These are phyloP conservation scores for Paraplagusia blochii DNA, from an alignment of 2,113 vertebrate species.

Conservation along the genomic window DNA sequence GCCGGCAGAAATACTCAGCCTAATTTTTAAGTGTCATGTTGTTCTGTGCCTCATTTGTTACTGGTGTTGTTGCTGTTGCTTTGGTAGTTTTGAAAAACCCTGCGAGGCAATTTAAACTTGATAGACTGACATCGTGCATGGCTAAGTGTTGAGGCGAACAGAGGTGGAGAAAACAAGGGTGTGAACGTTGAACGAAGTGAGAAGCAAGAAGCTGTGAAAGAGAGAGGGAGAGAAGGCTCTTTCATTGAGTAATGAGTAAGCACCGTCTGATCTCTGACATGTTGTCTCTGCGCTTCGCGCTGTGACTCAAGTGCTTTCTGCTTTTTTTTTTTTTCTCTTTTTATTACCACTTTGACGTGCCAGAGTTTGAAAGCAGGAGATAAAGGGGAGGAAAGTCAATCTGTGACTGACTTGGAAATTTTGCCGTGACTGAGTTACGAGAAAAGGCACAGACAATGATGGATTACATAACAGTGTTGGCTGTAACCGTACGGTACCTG, in stretches of 20 bases:
- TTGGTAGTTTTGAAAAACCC: conserved; percentile 29
- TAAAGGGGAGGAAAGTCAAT: not conserved
- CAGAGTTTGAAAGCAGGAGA: conserved; percentile 13
- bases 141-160: conserved; percentile 49
- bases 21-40: conserved; percentile 59
- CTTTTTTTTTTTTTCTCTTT: too few species aligned
- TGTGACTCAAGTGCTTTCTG: conserved; percentile 53
- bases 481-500: too few species aligned
- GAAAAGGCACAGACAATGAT: too few species aligned
- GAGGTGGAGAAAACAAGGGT: conserved; percentile 29
- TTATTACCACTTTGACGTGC: conserved; percentile 8
- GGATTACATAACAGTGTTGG: too few species aligned
- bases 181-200: conserved; percentile 36
- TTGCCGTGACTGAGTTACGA: too few species aligned
- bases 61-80: conserved; percentile 47
- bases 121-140: conserved; percentile 49
- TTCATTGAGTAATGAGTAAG: conserved; percentile 32
- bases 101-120: conserved; percentile 51
- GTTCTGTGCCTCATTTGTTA: conserved; percentile 38
- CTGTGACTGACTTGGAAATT: not conserved
- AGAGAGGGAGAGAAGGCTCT: conserved; percentile 3
- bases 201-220: conserved; percentile 16
- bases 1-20: conserved; percentile 47
- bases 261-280: conserved; percentile 43
- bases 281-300: conserved; percentile 32